Conservation (phyloP, 2,797 vertebrate species). For the Smutsia gigantea region DNA sequence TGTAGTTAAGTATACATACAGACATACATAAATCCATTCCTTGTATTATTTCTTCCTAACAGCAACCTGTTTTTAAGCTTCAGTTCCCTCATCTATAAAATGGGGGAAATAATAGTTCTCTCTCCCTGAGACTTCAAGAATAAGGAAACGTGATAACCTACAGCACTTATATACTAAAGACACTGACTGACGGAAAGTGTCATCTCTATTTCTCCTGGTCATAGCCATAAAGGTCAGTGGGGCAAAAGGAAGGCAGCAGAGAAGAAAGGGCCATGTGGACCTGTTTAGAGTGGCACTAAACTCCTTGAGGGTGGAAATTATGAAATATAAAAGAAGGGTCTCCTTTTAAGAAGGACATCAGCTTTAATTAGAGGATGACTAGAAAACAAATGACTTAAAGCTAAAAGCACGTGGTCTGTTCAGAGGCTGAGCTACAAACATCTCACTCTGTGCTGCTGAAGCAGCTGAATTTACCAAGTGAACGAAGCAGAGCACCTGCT, state of each 20-base stretch:
- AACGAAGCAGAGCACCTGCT: fast-evolving
- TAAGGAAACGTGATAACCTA: not conserved
- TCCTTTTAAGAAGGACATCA: not conserved
- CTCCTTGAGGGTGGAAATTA: not conserved
- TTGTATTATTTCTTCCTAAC: not conserved
- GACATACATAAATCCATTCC: too few species aligned
- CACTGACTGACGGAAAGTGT: not conserved
- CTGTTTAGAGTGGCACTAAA: not conserved
- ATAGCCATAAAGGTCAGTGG: not conserved
- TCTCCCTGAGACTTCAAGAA: not conserved
- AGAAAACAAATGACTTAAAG: not conserved
- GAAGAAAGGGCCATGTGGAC: not conserved
- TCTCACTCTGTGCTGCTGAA: not conserved
- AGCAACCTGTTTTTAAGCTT: not conserved
- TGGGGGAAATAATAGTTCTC: not conserved
- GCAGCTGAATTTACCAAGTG: not conserved
- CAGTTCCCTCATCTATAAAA: not conserved
- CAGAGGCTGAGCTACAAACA: not conserved
- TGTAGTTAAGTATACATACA: fast-evolving
- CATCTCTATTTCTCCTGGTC: not conserved
- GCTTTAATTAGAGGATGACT: not conserved
- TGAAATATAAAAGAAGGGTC: not conserved
- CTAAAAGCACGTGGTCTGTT: not conserved
- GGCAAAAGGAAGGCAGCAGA: not conserved
- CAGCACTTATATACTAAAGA: not conserved